Conservation (phyloP, 2,888 invertebrate species). For the Bhutanitis thaidina region DNA sequence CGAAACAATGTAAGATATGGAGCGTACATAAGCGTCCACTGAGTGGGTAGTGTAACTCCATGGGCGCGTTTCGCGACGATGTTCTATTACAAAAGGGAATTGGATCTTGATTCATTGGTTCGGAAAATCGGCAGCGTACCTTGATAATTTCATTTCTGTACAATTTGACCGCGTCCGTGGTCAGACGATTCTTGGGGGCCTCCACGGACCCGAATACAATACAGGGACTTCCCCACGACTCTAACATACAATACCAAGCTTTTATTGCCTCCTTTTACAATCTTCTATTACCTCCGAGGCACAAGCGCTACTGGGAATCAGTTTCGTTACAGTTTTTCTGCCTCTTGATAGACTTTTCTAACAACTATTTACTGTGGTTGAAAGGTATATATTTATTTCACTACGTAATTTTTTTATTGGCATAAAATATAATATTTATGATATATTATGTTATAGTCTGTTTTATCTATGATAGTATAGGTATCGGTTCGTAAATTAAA, state of each 20-base stretch:
- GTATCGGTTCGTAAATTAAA: background rate
- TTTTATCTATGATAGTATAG: too few species aligned
- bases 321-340: constrained; percentile 71
- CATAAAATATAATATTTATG: constrained; percentile 52
- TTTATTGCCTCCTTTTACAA: constrained; percentile 80
- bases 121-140: constrained; percentile 80
- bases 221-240: constrained; percentile 71
- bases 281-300: constrained; percentile 77
- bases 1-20: constrained; percentile 40
- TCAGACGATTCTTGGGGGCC: constrained; percentile 75
- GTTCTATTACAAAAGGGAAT: constrained; percentile 81
- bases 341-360: constrained; percentile 61
- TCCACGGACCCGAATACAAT: constrained; percentile 72
- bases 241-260: constrained; percentile 78
- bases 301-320: constrained; percentile 70
- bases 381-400: constrained; percentile 31
- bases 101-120: constrained; percentile 80
- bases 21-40: constrained; percentile 61
- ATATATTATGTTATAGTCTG: too few species aligned
- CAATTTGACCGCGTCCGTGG: constrained; percentile 79
- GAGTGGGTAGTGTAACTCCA: constrained; percentile 73
- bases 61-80: constrained; percentile 75
- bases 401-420: constrained; percentile 22
- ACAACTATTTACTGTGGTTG: constrained; percentile 50
- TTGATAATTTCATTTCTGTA: constrained; percentile 81